These are phyloP conservation scores for Ditula angustiorana DNA, from an alignment of 2,888 invertebrate genomes.

Conservation along the genomic window DNA sequence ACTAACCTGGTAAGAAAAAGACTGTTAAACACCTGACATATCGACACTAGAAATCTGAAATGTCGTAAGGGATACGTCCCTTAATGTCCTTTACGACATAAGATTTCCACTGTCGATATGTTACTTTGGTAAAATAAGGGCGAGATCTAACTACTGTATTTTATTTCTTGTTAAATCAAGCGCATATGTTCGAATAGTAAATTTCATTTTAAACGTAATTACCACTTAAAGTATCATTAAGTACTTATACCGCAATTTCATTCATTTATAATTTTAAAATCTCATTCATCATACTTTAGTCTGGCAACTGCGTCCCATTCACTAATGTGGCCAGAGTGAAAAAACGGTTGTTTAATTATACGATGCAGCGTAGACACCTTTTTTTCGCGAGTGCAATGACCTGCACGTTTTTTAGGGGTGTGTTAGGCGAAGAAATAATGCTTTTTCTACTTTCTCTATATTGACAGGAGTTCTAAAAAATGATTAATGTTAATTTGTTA, in stretches of 20 bases:
- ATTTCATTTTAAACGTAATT: constrained; percentile 21
- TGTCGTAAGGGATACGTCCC: too few relatives aligned
- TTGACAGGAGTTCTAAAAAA: not conserved
- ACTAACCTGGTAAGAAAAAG: too few relatives aligned
- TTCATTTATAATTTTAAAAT: constrained; percentile 41
- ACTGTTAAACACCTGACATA: too few relatives aligned
- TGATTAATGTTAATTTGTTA: not conserved
- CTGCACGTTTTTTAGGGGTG: constrained; percentile 30
- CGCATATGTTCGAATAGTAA: not conserved
- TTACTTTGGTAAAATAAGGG: too few relatives aligned
- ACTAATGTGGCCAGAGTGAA: constrained; percentile 41
- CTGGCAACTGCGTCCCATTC: constrained; percentile 36
- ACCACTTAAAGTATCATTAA: constrained; percentile 23
- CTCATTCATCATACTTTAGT: constrained; percentile 48
- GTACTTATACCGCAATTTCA: constrained; percentile 29
- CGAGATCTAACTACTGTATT: too few relatives aligned
- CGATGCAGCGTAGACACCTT: constrained; percentile 42
- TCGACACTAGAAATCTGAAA: too few relatives aligned
- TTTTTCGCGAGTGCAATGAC: constrained; percentile 48
- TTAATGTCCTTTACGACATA: too few relatives aligned
- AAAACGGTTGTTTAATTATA: constrained; percentile 52
- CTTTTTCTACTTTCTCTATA: not conserved
- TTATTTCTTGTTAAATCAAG: not conserved
- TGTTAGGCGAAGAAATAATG: not conserved
- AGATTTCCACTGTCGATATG: too few relatives aligned